phyloP scores from a whole-genome alignment of 2,888 invertebrate species.

The Dorcus hopei region DNA sequence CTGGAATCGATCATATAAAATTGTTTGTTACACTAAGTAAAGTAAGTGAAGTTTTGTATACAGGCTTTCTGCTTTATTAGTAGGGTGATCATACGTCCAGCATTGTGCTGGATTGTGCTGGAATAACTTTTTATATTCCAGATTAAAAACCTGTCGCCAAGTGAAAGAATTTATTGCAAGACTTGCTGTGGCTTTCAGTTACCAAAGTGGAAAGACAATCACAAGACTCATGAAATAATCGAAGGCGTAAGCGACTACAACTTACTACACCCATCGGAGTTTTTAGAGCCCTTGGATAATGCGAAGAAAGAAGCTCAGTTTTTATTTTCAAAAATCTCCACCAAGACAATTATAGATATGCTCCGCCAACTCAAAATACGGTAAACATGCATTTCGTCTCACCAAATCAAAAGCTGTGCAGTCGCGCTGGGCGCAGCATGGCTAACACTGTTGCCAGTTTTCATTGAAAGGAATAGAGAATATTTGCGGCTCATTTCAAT shows the following conservation, averaged over 20 bases:
- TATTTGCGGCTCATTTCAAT: too few relatives aligned
- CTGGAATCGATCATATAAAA: constrained; percentile 45
- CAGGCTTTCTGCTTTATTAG: too few relatives aligned
- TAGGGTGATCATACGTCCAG: too few relatives aligned
- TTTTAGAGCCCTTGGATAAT: constrained; percentile 68
- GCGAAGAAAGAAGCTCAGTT: constrained; percentile 85
- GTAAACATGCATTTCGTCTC: too few relatives aligned
- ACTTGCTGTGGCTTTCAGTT: constrained; percentile 59
- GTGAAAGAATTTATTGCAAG: constrained; percentile 61
- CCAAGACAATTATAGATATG: constrained; percentile 62
- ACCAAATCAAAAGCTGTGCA: too few relatives aligned
- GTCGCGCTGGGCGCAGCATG: too few relatives aligned
- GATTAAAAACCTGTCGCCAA: constrained; percentile 49
- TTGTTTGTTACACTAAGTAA: constrained; percentile 55
- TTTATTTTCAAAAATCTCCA: constrained; percentile 70
- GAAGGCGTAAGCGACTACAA: constrained; percentile 57
- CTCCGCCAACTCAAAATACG: constrained; percentile 58
- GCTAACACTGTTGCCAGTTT: too few relatives aligned
- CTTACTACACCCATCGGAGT: constrained; percentile 61
- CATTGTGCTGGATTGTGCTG: too few relatives aligned
- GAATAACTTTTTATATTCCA: constrained; percentile 30
- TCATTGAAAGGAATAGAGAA: too few relatives aligned
- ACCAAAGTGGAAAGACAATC: constrained; percentile 44
- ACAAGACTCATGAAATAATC: constrained; percentile 56
- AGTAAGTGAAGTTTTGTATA: constrained; percentile 39